Evolutionary conservation across 1,140 invertebrate species (phyloP).

Genomic region (Mylabris phalerata): DNA sequence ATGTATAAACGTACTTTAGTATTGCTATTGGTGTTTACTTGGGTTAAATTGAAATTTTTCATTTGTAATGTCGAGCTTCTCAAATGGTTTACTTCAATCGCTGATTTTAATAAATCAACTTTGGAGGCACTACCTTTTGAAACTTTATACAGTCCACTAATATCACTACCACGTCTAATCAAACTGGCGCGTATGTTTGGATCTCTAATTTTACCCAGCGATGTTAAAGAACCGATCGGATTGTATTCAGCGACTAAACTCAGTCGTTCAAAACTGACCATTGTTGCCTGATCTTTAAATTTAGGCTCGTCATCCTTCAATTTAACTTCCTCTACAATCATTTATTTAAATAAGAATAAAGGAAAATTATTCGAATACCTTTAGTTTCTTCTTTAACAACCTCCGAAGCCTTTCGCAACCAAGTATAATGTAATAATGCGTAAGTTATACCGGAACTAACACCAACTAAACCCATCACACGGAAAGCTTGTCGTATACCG

Average conservation of each 20-base stretch:
- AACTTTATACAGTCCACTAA: constrained; percentile 24
- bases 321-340: constrained; percentile 19
- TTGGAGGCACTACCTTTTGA: constrained; percentile 52
- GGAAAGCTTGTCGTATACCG: constrained; percentile 65
- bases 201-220: constrained; percentile 52
- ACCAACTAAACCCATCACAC: constrained; percentile 65
- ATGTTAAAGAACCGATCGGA: constrained; percentile 62
- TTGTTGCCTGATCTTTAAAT: constrained; percentile 56
- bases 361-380: background rate
- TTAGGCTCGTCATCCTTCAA: constrained; percentile 43
- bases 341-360: background rate
- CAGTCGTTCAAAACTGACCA: constrained; percentile 58
- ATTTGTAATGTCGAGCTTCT: background rate
- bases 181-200: constrained; percentile 42
- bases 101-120: constrained; percentile 56
- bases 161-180: constrained; percentile 47
- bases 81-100: constrained; percentile 54
- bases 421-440: constrained; percentile 61
- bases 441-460: constrained; percentile 62
- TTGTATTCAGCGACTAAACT: constrained; percentile 67
- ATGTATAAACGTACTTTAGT: too few relatives aligned
- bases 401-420: constrained; percentile 56
- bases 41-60: background rate
- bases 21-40: too few relatives aligned
- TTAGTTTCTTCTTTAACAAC: constrained; percentile 43